Evolutionary conservation across 2,888 invertebrate genomes (phyloP).

Genomic region (Drosophila tripunctata): DNA sequence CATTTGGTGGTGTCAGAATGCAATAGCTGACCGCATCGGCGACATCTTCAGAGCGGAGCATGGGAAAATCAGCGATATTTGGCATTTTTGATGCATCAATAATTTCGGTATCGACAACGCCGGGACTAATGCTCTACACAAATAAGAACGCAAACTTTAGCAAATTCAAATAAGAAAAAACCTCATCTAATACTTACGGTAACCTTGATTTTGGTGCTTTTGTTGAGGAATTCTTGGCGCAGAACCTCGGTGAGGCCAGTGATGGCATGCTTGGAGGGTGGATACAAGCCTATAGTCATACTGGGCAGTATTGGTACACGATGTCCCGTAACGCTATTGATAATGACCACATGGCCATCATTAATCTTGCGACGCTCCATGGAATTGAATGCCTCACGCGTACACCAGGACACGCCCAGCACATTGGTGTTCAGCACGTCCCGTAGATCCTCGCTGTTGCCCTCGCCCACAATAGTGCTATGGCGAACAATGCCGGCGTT

Average conservation of each 20-base stretch:
- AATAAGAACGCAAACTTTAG: too few relatives aligned
- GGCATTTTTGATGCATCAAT: rapidly evolving
- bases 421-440: conserved; percentile 85
- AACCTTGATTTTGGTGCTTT: conserved; percentile 73
- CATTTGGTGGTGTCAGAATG: conserved; percentile 76
- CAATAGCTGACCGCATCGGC: conserved; percentile 77
- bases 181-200: conserved; percentile 61
- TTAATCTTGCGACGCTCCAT: conserved; percentile 84
- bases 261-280: conserved; percentile 82
- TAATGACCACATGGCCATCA: conserved; percentile 85
- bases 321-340: conserved; percentile 84
- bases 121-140: conserved; percentile 80
- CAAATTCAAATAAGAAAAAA: not conserved
- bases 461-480: conserved; percentile 16
- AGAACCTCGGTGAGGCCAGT: conserved; percentile 82
- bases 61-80: not conserved
- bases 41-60: conserved; percentile 70
- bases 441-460: conserved; percentile 67
- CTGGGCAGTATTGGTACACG: conserved; percentile 76
- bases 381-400: conserved; percentile 84
- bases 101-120: conserved; percentile 77
- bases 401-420: conserved; percentile 84
- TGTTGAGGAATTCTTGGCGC: conserved; percentile 80
- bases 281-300: conserved; percentile 75
- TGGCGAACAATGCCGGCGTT: conserved; percentile 84